Evolutionary conservation across 2,797 vertebrate species (phyloP), one percentile per base, ranked within the genome.

Genomic region (Cheirogaleus major): DNA sequence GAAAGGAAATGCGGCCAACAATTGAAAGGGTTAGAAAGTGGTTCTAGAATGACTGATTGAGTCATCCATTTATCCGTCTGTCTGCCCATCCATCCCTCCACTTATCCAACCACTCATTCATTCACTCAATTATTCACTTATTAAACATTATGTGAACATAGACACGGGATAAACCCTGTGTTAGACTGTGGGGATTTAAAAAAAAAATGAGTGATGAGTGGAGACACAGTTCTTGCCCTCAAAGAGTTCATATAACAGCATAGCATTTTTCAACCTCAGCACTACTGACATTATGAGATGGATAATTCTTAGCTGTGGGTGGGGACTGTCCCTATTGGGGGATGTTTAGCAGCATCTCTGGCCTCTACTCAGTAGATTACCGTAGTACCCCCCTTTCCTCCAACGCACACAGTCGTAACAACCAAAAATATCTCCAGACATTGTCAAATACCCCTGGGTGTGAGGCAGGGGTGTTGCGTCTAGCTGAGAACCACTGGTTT

Each of bases 1-100:
- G 76, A 93, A 89, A 70, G 70, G 55, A 95, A 96, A 95, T 80
- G 50, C 93, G 89, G 82, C 73, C 78, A 91, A 89, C 75, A 78
- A 89, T 52, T 69, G 89, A 94, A 93, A 96, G 48, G 35, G 48
- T 89, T 88, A 76, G 41, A 76, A 95, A 93, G 82, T 84, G 43
- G n/a, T 63, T 41, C 67, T 52, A 78, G 75, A 87, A 48, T 50
- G 91, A 93, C 30, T 14, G 5, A 52, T 32, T 18, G 4, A 79
- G 79, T 85, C n/a, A 88, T 76, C 30, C 4, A 82, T 57, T 43
- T 12, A 50, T 87, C 65, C 22, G 50, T 43, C 57, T 87, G 23
- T 45, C 35, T 69, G 4, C 18, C 35, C 35, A 89, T 43, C 9
- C 59, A 67, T 43, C 25, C 43, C 32, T 52, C 38, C 4, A 91